Evolutionary conservation across 2,797 vertebrate genomes (phyloP), one percentile per base, ranked within the genome.

Genomic region (Synanceia verrucosa): DNA sequence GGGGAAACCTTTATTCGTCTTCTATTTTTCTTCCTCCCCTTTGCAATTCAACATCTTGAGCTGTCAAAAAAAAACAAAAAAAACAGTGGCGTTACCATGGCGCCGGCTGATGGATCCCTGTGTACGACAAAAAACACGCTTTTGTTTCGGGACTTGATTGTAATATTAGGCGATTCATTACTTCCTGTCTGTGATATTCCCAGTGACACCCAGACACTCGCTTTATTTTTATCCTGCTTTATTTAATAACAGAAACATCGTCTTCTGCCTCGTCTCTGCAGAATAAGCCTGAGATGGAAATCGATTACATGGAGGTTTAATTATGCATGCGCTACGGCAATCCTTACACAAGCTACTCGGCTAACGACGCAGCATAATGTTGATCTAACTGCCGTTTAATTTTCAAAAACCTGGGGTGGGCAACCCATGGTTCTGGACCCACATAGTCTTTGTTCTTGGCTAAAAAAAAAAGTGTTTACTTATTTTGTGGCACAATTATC

Each of bases 11-110:
- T 79, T 69, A 8, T 44, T 66, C 21, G 6, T 50, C 65, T 59
- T 51, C 41, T 21, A 14, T 37, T 56, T 23, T 6, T 23, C 37
- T 28, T 43, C 34, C 56, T n/a, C n/a, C 31, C 36, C 21, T 41
- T 71, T 62, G 8, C 28, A 4, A 80, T 82, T 83, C 69, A 79
- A 69, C 78, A 71, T 83, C 70, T 69, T 70, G 21, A 73, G 59
- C 62, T 79, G 79, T 85, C 75, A 80, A 29, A 58, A 65, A 69
- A 29, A 69, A 43, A 9, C 62, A 39, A 59, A 72, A 44, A 53
- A 72, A 46, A 53, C 19, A 73, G 65, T 83, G 70, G 59, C 29
- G 86, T 91, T 90, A 79, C 88, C 88, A 91, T 91, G 86, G 82
- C 33, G 64, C 73, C 83, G 6, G 68, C 65, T 79, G 82, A 91